These are phyloP conservation scores for Sphinx pinastri DNA, from an alignment of 2,888 invertebrate genomes.

Conservation along the genomic window DNA sequence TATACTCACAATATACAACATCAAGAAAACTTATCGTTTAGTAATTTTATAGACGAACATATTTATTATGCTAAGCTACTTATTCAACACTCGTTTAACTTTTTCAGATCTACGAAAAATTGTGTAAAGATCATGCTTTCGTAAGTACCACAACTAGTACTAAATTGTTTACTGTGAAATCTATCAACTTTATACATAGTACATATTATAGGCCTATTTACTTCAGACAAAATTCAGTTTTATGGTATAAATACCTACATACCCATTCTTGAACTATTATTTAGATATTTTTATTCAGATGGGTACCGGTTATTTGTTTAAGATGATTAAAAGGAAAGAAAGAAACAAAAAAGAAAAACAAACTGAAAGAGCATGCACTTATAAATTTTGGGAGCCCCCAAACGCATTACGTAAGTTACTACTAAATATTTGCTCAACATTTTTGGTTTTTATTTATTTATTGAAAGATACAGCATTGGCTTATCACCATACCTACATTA, in stretches of 20 bases:
- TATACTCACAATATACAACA: too few species aligned
- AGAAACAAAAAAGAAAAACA: slow-evolving; percentile 60
- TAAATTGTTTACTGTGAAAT: slow-evolving; percentile 1
- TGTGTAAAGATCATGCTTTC: slow-evolving; percentile 52
- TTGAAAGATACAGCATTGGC: too few species aligned
- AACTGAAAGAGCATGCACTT: slow-evolving; percentile 61
- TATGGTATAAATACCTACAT: too few species aligned
- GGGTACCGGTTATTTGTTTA: slow-evolving; percentile 26
- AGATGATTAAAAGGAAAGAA: slow-evolving; percentile 66
- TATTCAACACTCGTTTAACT: background rate
- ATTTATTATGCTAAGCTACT: too few species aligned
- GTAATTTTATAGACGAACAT: too few species aligned
- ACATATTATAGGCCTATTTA: background rate
- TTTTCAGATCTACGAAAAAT: slow-evolving; percentile 65
- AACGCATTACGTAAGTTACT: slow-evolving; percentile 62
- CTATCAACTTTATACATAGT: slow-evolving; percentile 24
- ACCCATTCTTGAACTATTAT: too few species aligned
- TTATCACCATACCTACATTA: too few species aligned
- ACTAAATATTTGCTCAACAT: too few species aligned
- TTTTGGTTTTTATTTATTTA: too few species aligned
- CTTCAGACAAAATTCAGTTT: too few species aligned
- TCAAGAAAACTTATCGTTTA: too few species aligned
- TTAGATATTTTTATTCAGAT: too few species aligned
- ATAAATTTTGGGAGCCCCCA: slow-evolving; percentile 77
- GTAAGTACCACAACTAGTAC: slow-evolving; percentile 51